These are phyloP conservation scores for Dolichoris vasculosae DNA, from an alignment of 1,140 invertebrate genomes.

Conservation along the genomic window DNA sequence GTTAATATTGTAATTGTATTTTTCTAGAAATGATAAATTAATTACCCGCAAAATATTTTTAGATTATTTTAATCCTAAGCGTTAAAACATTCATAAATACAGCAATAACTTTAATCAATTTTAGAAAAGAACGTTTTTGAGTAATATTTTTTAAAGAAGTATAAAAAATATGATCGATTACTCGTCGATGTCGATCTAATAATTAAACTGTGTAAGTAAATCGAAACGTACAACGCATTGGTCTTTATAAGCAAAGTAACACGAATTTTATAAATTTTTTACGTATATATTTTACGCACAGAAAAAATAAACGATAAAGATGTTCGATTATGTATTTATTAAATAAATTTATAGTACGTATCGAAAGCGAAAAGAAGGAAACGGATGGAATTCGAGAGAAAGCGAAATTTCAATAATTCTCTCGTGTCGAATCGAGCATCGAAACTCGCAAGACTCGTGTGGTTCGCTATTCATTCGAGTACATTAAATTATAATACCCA, in stretches of 20 bases:
- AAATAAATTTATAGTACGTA: background rate
- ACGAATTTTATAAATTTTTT: background rate
- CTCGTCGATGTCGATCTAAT: no score
- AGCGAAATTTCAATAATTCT: background rate
- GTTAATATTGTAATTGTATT: background rate
- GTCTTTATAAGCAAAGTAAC: no score
- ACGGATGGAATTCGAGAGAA: background rate
- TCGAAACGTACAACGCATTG: no score
- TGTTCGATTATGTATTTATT: background rate
- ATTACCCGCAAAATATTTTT: background rate
- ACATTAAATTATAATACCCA: slow-evolving; percentile 5
- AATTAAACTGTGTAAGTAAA: no score
- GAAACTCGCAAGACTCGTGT: background rate
- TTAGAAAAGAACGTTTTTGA: no score
- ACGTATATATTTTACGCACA: background rate
- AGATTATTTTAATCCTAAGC: no score
- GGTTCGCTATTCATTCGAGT: background rate
- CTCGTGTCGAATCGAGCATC: background rate
- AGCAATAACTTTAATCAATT: no score
- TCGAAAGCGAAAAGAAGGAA: background rate
- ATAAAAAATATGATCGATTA: no score
- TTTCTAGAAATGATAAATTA: background rate
- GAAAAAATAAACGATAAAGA: background rate
- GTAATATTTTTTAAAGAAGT: no score
- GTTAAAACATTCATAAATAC: no score